A percentile compares a stretch with the other conserved stretches of the same genome.
phyloP scores from a whole-genome alignment of 2,888 invertebrate genomes.

The Tineola bisselliella region DNA sequence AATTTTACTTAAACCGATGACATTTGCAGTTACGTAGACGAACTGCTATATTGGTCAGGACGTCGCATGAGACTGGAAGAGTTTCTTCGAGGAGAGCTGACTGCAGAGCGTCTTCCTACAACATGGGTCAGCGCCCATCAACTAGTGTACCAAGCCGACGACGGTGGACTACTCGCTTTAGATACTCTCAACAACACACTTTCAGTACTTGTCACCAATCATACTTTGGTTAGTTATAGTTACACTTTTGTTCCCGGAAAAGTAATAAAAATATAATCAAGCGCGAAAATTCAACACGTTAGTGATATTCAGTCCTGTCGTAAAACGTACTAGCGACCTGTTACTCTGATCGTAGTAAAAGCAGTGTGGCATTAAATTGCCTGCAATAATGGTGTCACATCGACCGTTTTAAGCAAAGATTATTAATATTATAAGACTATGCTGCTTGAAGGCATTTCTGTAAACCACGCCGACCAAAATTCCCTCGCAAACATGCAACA shows the following conservation, averaged over 20 bases:
- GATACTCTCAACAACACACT: slow-evolving; percentile 83
- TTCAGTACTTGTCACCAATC: slow-evolving; percentile 84
- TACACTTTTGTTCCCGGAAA: not conserved
- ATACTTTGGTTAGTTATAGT: slow-evolving; percentile 76
- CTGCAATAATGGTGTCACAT: not conserved
- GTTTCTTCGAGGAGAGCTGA: slow-evolving; percentile 81
- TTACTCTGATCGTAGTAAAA: no score
- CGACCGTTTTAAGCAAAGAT: not conserved
- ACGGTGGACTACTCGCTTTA: slow-evolving; percentile 82
- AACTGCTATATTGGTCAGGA: slow-evolving; percentile 88
- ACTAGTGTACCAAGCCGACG: slow-evolving; percentile 88
- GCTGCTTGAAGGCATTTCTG: not conserved
- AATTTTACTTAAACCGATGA: no score
- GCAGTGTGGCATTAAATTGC: not conserved
- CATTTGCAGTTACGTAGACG: slow-evolving; percentile 79
- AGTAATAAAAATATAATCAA: no score
- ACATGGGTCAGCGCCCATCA: slow-evolving; percentile 85
- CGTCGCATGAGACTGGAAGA: slow-evolving; percentile 86
- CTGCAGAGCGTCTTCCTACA: slow-evolving; percentile 77
- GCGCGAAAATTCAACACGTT: no score
- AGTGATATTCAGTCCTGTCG: no score
- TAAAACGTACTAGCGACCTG: not conserved
- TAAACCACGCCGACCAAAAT: not conserved
- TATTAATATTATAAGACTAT: not conserved
- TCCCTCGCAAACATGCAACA: not conserved